Base-by-base conservation (phyloP, 2,888 invertebrate genomes). In the Fragum sueziense region DNA sequence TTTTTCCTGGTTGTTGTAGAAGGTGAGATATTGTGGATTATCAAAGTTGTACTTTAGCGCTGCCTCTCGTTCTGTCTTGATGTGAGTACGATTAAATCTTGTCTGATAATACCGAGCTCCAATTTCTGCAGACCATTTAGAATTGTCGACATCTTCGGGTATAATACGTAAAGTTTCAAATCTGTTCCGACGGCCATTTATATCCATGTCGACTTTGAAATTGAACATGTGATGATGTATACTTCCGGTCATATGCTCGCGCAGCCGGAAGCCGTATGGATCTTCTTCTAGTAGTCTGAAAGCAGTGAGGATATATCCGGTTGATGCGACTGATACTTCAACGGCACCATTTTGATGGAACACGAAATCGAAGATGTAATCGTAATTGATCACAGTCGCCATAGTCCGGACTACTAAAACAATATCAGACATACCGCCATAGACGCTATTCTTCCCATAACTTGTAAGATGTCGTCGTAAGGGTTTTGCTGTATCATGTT, bases 341-440 rank as follows among this genome's bases (percentile, higher is more conserved):
- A 90, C 61, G 2, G 78, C 89, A 1, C 91, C 90, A 72, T 85
- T 89, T 69, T 90, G 90, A 52, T 91, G 89, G 70, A 91, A 90
- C n/a, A 89, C 83, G 29, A 88, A 89, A 74, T 91, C 91, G 51
- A 91, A 72, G 4, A 91, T 82, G 71, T 91, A 91, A 65, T 91
- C 91, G 73, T 91, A 91, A 72, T 91, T 91, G 7, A 80, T 82
- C 6, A 91, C 82, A 1, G 89, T 85, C 7, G 87, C 25, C 6
- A 90, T 86, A 17, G 87, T 86, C 47, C 91, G 72, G 4, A 91
- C 72, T 0, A 86, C 82, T 0, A 91, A 76, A 11, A 87, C 89
- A 7, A 81, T 74, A 72, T 88, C 88, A 31, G 79, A 67, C 87
- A 90, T 85, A 0, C 90, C 91, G 37, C 86, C 88, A 74, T 90